A percentile compares a stretch with the other conserved stretches of the same genome.
phyloP scores from a whole-genome alignment of 2,797 vertebrate genomes.

The Carcharodon carcharias region DNA sequence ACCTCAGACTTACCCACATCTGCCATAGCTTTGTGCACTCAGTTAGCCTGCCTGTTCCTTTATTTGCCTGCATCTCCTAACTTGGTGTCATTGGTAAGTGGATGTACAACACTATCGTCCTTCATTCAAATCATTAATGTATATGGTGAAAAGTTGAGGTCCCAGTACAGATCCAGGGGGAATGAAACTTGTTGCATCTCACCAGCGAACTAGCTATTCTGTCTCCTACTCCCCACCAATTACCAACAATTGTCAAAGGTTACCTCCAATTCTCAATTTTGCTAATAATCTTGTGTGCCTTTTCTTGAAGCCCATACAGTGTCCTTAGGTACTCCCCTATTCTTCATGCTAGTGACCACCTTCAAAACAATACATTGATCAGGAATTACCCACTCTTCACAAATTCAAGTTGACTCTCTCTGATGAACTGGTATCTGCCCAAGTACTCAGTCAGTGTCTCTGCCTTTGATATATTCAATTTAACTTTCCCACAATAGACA shows the following conservation, averaged over 20 bases:
- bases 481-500: not conserved
- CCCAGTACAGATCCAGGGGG: not conserved
- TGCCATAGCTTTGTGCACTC: not conserved
- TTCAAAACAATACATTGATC: not conserved
- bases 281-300: not conserved
- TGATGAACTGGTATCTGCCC: not conserved
- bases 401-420: not conserved
- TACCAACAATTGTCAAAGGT: not conserved
- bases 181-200: not conserved
- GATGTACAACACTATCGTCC: not conserved
- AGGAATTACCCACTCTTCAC: not conserved
- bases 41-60: not conserved
- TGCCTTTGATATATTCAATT: not conserved
- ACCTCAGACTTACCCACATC: not conserved
- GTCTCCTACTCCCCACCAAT: not conserved
- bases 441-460: not conserved
- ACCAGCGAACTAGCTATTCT: not conserved
- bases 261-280: not conserved
- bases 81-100: not conserved
- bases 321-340: not conserved
- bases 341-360: not conserved
- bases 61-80: not conserved
- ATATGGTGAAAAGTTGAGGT: not conserved
- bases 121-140: no score
- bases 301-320: not conserved